These are phyloP conservation scores for Catonia carolina DNA, from an alignment of 2,888 invertebrate genomes.

Conservation along the genomic window DNA sequence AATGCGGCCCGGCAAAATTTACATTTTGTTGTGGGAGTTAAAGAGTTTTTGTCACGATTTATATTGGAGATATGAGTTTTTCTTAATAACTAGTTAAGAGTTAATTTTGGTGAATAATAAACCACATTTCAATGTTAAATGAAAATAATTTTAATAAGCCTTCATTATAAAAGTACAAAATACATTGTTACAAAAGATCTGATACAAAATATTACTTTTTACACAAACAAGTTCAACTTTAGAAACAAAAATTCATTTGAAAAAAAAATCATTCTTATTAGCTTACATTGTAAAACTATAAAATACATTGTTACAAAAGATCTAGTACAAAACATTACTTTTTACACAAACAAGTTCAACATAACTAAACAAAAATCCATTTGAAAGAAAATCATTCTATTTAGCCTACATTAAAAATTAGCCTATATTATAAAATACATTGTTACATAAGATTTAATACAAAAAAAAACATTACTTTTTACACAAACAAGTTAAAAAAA, in stretches of 20 bases:
- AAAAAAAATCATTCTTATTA: neutral
- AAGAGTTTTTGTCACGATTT: conserved; percentile 8
- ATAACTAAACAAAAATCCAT: neutral
- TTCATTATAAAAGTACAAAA: neutral
- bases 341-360: neutral
- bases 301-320: neutral
- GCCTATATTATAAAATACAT: neutral
- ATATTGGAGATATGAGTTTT: conserved; percentile 14
- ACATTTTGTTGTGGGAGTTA: conserved; percentile 8
- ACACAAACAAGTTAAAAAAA: neutral
- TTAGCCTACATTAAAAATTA: neutral
- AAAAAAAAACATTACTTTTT: neutral
- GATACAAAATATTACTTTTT: neutral
- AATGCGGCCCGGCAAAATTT: too few relatives aligned
- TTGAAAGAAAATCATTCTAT: neutral
- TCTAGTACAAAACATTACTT: neutral
- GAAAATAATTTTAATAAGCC: neutral
- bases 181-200: neutral
- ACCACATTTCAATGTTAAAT: neutral
- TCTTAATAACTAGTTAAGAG: neutral
- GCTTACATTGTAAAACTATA: neutral
- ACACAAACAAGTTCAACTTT: neutral
- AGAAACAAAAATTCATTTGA: neutral
- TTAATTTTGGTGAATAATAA: too few relatives aligned
- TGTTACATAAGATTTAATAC: too few relatives aligned